Conservation (phyloP, 2,888 invertebrate genomes). For the Harpagoxenus sublaevis region DNA sequence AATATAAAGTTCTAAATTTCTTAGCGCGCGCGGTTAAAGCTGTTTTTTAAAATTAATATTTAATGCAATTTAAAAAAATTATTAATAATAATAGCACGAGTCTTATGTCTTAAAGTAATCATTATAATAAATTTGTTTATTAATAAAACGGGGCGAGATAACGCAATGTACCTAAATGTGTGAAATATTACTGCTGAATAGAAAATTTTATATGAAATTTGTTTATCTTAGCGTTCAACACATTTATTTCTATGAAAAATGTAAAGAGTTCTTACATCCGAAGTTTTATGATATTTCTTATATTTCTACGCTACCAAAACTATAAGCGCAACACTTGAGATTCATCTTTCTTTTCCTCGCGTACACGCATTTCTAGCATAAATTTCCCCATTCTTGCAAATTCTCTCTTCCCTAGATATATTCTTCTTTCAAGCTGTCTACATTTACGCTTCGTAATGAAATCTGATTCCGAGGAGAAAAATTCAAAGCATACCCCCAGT, state of each 20-base stretch:
- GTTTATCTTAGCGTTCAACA: neutral
- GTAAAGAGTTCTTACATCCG: neutral
- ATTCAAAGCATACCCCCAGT: slow-evolving; percentile 61
- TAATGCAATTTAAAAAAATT: neutral
- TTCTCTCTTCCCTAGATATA: neutral
- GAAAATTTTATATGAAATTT: neutral
- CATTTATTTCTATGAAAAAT: slow-evolving; percentile 22
- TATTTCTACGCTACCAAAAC: neutral
- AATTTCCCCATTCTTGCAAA: slow-evolving; percentile 14
- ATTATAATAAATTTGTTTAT: slow-evolving; percentile 11
- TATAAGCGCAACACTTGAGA: neutral
- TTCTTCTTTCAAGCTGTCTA: slow-evolving; percentile 9
- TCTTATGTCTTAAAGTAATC: neutral
- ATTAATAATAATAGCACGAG: neutral
- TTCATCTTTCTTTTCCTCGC: neutral
- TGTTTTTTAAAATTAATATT: neutral
- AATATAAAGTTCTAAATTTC: neutral
- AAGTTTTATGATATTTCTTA: slow-evolving; percentile 18
- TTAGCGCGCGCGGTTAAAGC: neutral
- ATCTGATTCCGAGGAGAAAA: slow-evolving; percentile 39
- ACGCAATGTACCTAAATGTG: neutral
- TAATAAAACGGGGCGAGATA: neutral
- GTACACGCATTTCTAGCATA: neutral
- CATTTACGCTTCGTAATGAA: neutral
- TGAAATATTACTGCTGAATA: neutral